Evolutionary conservation across 2,113 vertebrate genomes (phyloP).

Genomic region (Aplodontia rufa): DNA sequence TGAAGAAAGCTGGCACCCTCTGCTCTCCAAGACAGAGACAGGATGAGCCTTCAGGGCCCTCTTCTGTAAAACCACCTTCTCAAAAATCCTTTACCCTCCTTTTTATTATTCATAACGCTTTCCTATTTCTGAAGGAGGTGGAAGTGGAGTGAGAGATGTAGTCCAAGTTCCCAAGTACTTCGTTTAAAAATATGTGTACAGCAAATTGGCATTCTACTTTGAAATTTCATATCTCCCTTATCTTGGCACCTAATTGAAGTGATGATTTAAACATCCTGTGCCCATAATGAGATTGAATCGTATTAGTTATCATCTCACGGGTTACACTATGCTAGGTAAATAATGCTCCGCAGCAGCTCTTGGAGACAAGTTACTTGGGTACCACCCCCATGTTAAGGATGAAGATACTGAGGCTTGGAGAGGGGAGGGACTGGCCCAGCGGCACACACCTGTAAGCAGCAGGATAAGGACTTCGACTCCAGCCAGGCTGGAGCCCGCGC

Average conservation of each 20-base stretch:
- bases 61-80: background rate
- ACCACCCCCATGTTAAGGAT: background rate
- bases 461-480: background rate
- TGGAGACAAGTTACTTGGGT: background rate
- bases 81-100: background rate
- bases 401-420: background rate
- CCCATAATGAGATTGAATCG: background rate
- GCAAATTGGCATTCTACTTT: background rate
- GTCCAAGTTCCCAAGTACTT: background rate
- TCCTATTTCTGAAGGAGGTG: background rate
- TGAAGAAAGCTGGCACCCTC: background rate
- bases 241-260: background rate
- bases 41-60: background rate
- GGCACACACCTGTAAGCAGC: background rate
- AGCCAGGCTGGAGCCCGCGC: background rate
- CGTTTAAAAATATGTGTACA: background rate
- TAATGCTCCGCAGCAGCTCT: background rate
- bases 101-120: background rate
- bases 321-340: background rate
- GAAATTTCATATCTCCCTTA: background rate
- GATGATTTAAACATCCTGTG: background rate
- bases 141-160: background rate
- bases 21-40: background rate
- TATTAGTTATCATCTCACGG: background rate
- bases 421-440: background rate